phyloP scores from a whole-genome alignment of 2,797 vertebrate genomes.

The Rhabdophis nuchalis region DNA sequence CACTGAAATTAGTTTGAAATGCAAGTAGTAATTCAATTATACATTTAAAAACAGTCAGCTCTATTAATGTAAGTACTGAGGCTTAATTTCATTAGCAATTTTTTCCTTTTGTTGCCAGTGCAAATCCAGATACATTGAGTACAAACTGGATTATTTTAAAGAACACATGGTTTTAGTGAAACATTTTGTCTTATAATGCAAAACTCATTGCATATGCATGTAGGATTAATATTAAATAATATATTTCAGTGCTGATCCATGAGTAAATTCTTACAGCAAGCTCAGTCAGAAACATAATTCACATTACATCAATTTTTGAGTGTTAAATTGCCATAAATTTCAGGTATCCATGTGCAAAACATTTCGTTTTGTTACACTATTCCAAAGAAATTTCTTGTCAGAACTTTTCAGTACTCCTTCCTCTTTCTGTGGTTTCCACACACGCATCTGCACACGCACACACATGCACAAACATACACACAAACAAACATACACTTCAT shows the following conservation, averaged over 20 bases:
- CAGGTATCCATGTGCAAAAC: constrained; percentile 50
- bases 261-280: constrained; percentile 62
- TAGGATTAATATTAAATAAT: constrained; percentile 52
- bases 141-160: constrained; percentile 64
- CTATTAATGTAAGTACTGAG: constrained; percentile 43
- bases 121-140: constrained; percentile 61
- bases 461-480: constrained; percentile 47
- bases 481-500: constrained; percentile 30
- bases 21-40: constrained; percentile 50
- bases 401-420: constrained; percentile 53
- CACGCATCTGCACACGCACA: constrained; percentile 38
- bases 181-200: constrained; percentile 43
- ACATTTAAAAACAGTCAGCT: constrained; percentile 54
- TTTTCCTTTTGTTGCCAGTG: constrained; percentile 44
- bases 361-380: constrained; percentile 41
- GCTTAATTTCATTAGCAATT: constrained; percentile 51
- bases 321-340: constrained; percentile 58
- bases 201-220: constrained; percentile 56
- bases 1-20: constrained; percentile 47
- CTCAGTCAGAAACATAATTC: constrained; percentile 64
- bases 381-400: constrained; percentile 45
- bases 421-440: constrained; percentile 40
- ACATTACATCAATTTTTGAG: constrained; percentile 53
- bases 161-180: constrained; percentile 64
- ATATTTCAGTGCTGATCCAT: constrained; percentile 56